Conservation (phyloP, 2,113 vertebrate genomes). For the Zingel zingel region DNA sequence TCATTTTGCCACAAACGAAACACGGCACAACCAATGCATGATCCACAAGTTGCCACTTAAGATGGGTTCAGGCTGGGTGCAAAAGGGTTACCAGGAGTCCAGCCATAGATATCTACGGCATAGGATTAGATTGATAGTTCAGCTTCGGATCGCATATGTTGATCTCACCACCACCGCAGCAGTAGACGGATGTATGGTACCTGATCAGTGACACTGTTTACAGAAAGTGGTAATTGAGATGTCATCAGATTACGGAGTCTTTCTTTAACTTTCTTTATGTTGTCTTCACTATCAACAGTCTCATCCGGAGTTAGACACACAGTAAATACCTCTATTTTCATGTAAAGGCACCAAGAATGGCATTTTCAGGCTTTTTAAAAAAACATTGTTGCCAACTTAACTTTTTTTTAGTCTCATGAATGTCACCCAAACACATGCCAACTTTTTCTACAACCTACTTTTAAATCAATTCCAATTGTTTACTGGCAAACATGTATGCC, state of each 20-base stretch:
- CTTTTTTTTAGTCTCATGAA: background rate
- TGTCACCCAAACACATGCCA: background rate
- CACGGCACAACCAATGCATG: too few species aligned
- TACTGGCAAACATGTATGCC: slow-evolving; percentile 18
- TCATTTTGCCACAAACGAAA: too few species aligned
- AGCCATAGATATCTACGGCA: too few species aligned
- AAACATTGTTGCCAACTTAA: background rate
- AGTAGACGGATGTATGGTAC: background rate
- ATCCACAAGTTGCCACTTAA: too few species aligned
- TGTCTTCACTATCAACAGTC: background rate
- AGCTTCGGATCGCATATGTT: background rate
- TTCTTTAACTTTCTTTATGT: background rate
- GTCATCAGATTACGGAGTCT: background rate
- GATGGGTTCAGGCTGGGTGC: too few species aligned
- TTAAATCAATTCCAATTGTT: slow-evolving; percentile 36
- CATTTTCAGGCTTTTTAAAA: background rate
- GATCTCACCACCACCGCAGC: background rate
- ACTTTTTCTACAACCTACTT: slow-evolving; percentile 8
- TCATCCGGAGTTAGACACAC: background rate
- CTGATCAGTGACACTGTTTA: background rate
- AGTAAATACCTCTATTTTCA: background rate
- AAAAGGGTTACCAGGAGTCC: too few species aligned
- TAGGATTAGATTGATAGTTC: background rate
- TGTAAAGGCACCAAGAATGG: background rate
- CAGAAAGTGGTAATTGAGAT: background rate